These are phyloP conservation scores for Botrylloides violaceus DNA, from an alignment of 23 tunicate species.

Conservation along the genomic window DNA sequence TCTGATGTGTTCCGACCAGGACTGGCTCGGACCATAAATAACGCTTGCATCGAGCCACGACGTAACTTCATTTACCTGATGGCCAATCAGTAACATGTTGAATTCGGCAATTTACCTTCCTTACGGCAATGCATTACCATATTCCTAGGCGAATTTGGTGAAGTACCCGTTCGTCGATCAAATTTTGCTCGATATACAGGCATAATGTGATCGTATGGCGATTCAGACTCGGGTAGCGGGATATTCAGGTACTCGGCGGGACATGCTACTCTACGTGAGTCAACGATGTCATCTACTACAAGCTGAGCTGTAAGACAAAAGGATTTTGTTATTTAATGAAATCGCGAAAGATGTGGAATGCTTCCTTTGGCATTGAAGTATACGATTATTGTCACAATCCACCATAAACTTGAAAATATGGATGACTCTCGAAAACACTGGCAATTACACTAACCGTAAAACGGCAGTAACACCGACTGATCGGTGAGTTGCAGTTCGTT, in stretches of 20 bases:
- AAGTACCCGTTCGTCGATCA: slow-evolving; percentile 28
- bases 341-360: not conserved
- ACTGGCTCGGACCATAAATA: slow-evolving; percentile 75
- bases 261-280: slow-evolving; percentile 58
- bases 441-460: slow-evolving; percentile 15
- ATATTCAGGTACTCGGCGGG: slow-evolving; percentile 73
- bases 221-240: slow-evolving; percentile 23
- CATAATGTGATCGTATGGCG: slow-evolving; percentile 22
- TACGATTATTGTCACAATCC: not conserved
- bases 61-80: slow-evolving; percentile 84
- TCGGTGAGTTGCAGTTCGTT: not conserved
- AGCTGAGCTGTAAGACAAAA: slow-evolving; percentile 43
- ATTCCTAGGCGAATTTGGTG: slow-evolving; percentile 48
- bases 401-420: not conserved
- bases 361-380: not conserved
- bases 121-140: slow-evolving; percentile 32
- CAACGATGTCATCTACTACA: slow-evolving; percentile 68
- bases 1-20: slow-evolving; percentile 63
- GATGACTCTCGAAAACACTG: too few relatives aligned
- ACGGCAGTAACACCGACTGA: slow-evolving; percentile 13
- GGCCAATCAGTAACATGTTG: too few relatives aligned
- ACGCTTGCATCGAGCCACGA: slow-evolving; percentile 90
- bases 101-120: not conserved
- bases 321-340: not conserved
- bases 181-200: slow-evolving; percentile 61